Conservation (phyloP, 2,888 invertebrate genomes). For the Cryptocheilus praepositus region DNA sequence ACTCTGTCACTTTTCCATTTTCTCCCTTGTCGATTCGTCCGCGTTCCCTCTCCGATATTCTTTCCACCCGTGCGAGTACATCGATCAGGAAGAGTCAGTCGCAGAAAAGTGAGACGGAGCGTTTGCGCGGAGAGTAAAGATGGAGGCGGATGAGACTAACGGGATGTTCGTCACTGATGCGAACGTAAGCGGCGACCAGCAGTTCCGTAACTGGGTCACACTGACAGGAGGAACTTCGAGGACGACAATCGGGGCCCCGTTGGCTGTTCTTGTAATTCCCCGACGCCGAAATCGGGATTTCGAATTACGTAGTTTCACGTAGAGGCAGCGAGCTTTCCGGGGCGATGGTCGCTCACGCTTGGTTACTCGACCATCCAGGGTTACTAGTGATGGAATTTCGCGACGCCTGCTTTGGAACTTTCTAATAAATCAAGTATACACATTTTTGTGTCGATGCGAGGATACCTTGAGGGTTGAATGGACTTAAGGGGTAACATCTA, state of each 20-base stretch:
- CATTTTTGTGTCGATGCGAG: no score
- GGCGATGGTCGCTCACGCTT: conserved; percentile 38
- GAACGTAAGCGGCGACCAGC: conserved; percentile 18
- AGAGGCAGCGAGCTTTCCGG: conserved; percentile 17
- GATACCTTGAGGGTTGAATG: no score
- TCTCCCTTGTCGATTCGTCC: no score
- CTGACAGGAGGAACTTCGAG: not conserved
- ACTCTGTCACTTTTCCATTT: no score
- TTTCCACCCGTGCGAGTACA: conserved; percentile 4
- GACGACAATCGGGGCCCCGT: not conserved
- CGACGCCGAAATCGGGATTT: conserved; percentile 48
- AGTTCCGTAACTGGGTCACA: no score
- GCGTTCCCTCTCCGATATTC: no score
- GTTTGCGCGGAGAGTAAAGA: no score
- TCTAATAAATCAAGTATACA: no score
- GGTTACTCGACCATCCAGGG: conserved; percentile 38
- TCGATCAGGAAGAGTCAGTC: no score
- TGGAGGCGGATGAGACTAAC: not conserved
- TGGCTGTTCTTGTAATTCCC: conserved; percentile 27
- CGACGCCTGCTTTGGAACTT: no score
- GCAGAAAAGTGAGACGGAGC: no score
- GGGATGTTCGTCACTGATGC: conserved; percentile 20
- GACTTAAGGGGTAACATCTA: no score
- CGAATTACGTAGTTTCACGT: conserved; percentile 39
- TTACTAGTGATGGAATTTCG: conserved; percentile 26